Conservation (phyloP, 2,888 invertebrate genomes). For the Lasioglossum vierecki region DNA sequence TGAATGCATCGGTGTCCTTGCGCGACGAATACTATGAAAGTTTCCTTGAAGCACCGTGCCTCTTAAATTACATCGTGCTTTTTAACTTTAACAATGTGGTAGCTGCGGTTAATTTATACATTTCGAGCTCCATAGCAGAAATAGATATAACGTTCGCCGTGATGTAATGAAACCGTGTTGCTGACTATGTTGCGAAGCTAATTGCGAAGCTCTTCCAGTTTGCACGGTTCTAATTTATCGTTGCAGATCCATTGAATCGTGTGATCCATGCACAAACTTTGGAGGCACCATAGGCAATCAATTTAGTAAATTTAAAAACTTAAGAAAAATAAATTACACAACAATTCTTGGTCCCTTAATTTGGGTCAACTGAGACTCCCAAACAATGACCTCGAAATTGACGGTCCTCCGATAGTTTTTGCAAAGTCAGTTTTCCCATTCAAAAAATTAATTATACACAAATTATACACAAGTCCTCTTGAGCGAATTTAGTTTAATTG, state of each 20-base stretch:
- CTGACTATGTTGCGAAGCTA: background rate
- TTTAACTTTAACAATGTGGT: slow-evolving; percentile 48
- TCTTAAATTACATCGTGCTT: slow-evolving; percentile 54
- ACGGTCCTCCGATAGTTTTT: background rate
- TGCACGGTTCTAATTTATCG: background rate
- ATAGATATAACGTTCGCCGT: slow-evolving; percentile 44
- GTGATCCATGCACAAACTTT: background rate
- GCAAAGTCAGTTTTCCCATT: background rate
- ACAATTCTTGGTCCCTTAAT: no score
- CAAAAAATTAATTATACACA: no score
- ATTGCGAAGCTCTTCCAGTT: background rate
- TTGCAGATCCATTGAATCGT: background rate
- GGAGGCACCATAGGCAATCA: background rate
- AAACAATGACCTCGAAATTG: no score
- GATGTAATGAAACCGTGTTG: slow-evolving; percentile 46
- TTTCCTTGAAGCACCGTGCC: slow-evolving; percentile 35
- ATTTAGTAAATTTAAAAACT: no score
- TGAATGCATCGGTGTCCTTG: slow-evolving; percentile 1
- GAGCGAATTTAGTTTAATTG: no score
- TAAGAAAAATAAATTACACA: no score
- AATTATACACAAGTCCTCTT: no score
- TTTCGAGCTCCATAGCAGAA: slow-evolving; percentile 54
- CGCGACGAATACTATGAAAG: slow-evolving; percentile 33
- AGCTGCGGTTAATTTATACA: slow-evolving; percentile 52
- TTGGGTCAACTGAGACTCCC: no score